A percentile compares a stretch with the other conserved stretches of the same genome.
These are phyloP conservation scores for Radopholus similis DNA, from an alignment of 1,140 invertebrate species.

Conservation along the genomic window DNA sequence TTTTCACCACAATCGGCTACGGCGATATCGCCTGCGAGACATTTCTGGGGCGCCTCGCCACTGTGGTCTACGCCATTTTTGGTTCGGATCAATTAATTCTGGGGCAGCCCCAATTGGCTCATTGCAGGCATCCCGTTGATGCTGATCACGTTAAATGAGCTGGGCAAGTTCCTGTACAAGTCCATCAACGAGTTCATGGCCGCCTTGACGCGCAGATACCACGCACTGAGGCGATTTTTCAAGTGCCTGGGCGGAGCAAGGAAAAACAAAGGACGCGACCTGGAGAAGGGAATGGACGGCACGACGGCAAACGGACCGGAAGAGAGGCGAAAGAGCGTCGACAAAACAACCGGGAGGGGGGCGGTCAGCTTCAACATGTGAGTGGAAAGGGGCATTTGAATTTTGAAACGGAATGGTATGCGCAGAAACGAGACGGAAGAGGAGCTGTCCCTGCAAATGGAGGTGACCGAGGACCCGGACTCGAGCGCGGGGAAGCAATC, in stretches of 20 bases:
- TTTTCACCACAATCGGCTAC: slow-evolving; percentile 69
- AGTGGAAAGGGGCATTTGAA: neutral
- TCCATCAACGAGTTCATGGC: slow-evolving; percentile 63
- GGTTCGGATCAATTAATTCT: slow-evolving; percentile 62
- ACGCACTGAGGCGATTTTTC: neutral
- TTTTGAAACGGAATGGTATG: neutral
- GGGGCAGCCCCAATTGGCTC: slow-evolving; percentile 68
- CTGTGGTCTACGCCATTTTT: slow-evolving; percentile 89
- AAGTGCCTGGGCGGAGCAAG: slow-evolving; percentile 10
- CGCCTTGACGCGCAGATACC: neutral
- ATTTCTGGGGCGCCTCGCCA: slow-evolving; percentile 81
- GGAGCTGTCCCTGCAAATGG: slow-evolving; percentile 3
- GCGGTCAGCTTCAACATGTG: slow-evolving; percentile 14
- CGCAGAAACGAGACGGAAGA: slow-evolving; percentile 2
- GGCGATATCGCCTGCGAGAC: slow-evolving; percentile 92
- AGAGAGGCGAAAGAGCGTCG: neutral
- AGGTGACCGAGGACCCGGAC: neutral
- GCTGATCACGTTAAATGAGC: slow-evolving; percentile 87
- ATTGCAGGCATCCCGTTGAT: slow-evolving; percentile 89
- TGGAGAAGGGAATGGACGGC: neutral
- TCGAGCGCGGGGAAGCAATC: neutral
- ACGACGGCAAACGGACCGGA: neutral
- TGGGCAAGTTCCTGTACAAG: slow-evolving; percentile 89
- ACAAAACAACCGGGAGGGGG: neutral
- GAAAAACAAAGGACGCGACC: neutral